Percentiles rank a stretch among this genome's conserved stretches.
Evolutionary conservation across 2,797 vertebrate genomes (phyloP).

Genomic region (Gallirallus australis): DNA sequence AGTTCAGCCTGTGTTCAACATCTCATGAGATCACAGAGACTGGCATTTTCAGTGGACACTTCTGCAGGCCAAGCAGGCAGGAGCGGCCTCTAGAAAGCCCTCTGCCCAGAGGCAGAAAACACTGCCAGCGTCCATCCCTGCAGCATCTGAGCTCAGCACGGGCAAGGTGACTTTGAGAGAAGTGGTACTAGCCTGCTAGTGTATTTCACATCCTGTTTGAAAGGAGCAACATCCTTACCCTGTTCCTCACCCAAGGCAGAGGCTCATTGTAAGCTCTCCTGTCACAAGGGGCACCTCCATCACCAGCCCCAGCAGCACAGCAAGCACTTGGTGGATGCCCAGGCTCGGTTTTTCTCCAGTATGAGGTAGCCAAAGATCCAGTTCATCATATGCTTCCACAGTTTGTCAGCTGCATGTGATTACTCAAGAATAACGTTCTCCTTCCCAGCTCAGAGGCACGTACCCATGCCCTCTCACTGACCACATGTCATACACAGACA

Average conservation of each 20-base stretch:
- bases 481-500: fast-evolving
- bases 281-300: neutral
- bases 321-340: neutral
- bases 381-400: neutral
- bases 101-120: neutral
- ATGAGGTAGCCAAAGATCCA: neutral
- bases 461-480: neutral
- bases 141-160: fast-evolving
- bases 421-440: neutral
- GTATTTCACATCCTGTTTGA: neutral
- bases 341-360: neutral
- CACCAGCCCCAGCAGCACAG: neutral
- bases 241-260: neutral
- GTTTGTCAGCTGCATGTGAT: slow-evolving; percentile 19
- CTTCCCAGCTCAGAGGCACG: neutral
- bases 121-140: neutral
- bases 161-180: neutral
- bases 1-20: neutral
- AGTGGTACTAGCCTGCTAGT: neutral
- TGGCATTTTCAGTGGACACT: neutral
- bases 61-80: neutral
- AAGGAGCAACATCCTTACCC: neutral
- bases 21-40: neutral
- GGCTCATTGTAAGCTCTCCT: neutral
- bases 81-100: neutral